phyloP scores from a whole-genome alignment of 2,797 vertebrate species.

The Cetoscarus ocellatus region DNA sequence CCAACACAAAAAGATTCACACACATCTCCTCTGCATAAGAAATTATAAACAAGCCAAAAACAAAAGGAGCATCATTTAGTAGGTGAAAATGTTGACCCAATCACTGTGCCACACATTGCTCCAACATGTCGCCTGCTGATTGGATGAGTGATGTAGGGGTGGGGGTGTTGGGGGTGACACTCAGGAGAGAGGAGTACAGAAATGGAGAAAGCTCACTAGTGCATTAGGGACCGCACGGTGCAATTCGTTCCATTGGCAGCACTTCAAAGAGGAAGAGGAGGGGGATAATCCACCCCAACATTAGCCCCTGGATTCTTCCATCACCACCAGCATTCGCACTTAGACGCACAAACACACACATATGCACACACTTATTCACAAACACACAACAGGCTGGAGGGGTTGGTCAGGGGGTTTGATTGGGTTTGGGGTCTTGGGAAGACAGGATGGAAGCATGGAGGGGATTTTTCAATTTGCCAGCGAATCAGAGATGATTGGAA shows the following conservation, averaged over 20 bases:
- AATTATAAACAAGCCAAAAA: neutral
- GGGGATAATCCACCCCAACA: slow-evolving; percentile 74
- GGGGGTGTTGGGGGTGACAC: slow-evolving; percentile 15
- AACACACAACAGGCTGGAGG: slow-evolving; percentile 56
- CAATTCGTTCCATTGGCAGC: slow-evolving; percentile 80
- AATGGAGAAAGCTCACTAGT: slow-evolving; percentile 74
- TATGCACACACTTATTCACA: slow-evolving; percentile 36
- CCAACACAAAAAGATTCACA: slow-evolving; percentile 4
- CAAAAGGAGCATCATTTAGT: slow-evolving; percentile 11
- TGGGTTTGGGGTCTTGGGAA: slow-evolving; percentile 69
- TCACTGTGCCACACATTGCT: slow-evolving; percentile 49
- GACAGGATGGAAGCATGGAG: slow-evolving; percentile 57
- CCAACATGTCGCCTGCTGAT: slow-evolving; percentile 47
- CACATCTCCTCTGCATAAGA: neutral
- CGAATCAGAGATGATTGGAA: slow-evolving; percentile 75
- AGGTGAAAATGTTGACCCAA: slow-evolving; percentile 43
- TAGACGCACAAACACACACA: slow-evolving; percentile 38
- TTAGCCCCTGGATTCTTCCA: slow-evolving; percentile 72
- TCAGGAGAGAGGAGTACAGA: slow-evolving; percentile 63
- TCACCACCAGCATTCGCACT: slow-evolving; percentile 31
- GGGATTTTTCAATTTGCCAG: slow-evolving; percentile 78
- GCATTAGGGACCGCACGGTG: slow-evolving; percentile 74
- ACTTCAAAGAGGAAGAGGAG: slow-evolving; percentile 78
- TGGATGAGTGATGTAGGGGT: slow-evolving; percentile 55
- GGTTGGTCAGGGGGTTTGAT: slow-evolving; percentile 64